These are phyloP conservation scores for Philereme vetulata DNA, from an alignment of 2,888 invertebrate species.

Conservation along the genomic window DNA sequence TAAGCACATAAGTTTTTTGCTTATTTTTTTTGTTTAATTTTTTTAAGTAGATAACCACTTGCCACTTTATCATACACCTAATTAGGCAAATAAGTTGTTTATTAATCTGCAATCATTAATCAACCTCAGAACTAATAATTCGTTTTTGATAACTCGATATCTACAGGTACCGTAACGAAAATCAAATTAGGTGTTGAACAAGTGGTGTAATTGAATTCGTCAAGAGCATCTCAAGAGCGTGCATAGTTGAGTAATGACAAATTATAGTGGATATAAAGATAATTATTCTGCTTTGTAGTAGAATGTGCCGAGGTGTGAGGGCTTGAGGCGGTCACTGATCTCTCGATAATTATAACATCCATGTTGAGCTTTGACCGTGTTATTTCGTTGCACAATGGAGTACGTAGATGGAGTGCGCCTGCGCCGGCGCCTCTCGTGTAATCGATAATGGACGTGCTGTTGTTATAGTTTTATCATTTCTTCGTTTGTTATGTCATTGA, in stretches of 20 bases:
- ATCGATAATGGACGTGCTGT: slow-evolving; percentile 43
- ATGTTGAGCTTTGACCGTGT: slow-evolving; percentile 52
- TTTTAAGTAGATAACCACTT: too few relatives aligned
- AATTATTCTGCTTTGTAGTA: slow-evolving; percentile 58
- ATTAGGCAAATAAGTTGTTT: too few relatives aligned
- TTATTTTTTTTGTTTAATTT: too few relatives aligned
- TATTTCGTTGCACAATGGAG: slow-evolving; percentile 62
- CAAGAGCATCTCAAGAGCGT: slow-evolving; percentile 21
- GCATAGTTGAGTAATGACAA: slow-evolving; percentile 43
- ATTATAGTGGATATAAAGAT: slow-evolving; percentile 50
- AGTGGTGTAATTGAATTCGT: slow-evolving; percentile 35
- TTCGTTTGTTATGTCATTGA: not conserved
- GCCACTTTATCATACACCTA: too few relatives aligned
- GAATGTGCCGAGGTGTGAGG: slow-evolving; percentile 58
- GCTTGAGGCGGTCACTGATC: slow-evolving; percentile 65
- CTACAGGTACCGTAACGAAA: slow-evolving; percentile 11
- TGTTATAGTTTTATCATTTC: slow-evolving; percentile 12
- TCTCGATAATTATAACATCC: slow-evolving; percentile 54
- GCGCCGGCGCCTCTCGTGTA: slow-evolving; percentile 44
- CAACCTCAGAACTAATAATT: too few relatives aligned
- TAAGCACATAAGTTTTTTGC: too few relatives aligned
- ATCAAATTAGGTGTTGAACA: slow-evolving; percentile 21
- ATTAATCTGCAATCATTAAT: too few relatives aligned
- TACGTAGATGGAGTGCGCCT: slow-evolving; percentile 24
- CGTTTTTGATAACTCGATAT: too few relatives aligned